Conservation (phyloP, 1,140 invertebrate genomes). For the Drosophila melanica region DNA sequence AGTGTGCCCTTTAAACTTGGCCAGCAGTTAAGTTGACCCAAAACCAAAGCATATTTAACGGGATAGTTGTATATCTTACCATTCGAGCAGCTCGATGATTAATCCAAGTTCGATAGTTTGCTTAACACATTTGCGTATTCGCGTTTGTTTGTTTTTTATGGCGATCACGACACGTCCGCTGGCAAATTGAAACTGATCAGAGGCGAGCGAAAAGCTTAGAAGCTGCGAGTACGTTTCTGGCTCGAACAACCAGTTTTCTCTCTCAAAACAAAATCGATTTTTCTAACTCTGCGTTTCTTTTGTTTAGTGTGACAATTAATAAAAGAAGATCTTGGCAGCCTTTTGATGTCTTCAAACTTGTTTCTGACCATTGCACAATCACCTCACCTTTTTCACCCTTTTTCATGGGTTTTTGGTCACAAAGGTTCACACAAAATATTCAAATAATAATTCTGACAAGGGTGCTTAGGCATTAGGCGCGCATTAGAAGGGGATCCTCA, state of each 20-base stretch:
- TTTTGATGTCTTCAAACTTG: conserved; percentile 69
- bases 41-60: conserved; percentile 22
- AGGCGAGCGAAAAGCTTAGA: conserved; percentile 37
- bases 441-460: conserved; percentile 64
- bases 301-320: conserved; percentile 72
- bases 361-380: conserved; percentile 56
- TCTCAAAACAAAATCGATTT: conserved; percentile 53
- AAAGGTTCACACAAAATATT: conserved; percentile 64
- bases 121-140: conserved; percentile 13
- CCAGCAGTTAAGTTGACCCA: conserved; percentile 32
- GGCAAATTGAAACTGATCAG: conserved; percentile 70
- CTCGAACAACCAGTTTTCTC: conserved; percentile 56
- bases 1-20: conserved; percentile 69
- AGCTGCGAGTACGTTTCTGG: conserved; percentile 1
- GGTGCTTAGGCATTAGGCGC: conserved; percentile 49
- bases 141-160: not conserved
- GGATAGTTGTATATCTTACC: conserved; percentile 27
- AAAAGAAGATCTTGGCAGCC: conserved; percentile 65
- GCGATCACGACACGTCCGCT: conserved; percentile 68
- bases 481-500: conserved; percentile 31
- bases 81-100: not conserved
- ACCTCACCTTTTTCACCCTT: conserved; percentile 77
- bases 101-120: not conserved
- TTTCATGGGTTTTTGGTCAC: conserved; percentile 43
- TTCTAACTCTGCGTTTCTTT: conserved; percentile 61